Percentiles rank a stretch among this genome's conserved stretches.
Evolutionary conservation across 2,797 vertebrate genomes (phyloP).

Genomic region (Pseudochirops cupreus): DNA sequence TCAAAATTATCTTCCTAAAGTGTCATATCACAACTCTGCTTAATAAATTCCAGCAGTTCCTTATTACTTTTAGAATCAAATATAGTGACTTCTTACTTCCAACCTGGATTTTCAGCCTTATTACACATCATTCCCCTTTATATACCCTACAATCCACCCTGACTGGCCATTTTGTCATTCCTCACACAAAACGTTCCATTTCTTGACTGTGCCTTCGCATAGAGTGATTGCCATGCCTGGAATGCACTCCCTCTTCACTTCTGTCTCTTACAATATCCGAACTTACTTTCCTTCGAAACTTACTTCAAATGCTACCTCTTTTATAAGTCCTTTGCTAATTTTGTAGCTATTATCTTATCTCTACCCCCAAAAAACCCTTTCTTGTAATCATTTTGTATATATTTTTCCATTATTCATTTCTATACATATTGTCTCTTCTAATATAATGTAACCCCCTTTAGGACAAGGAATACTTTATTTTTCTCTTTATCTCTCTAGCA

Average conservation of each 20-base stretch:
- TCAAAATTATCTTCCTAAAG: neutral
- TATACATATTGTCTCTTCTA: neutral
- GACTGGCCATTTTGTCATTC: neutral
- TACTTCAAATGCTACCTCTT: neutral
- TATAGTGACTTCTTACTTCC: neutral
- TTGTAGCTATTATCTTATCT: neutral
- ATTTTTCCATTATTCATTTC: neutral
- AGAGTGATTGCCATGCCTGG: neutral
- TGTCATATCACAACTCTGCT: neutral
- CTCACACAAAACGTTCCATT: neutral
- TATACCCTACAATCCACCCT: neutral
- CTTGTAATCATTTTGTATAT: neutral
- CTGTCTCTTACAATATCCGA: neutral
- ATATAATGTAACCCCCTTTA: neutral
- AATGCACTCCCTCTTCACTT: neutral
- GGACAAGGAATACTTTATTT: neutral
- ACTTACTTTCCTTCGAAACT: neutral
- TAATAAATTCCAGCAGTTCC: neutral
- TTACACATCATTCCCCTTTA: neutral
- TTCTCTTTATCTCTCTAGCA: neutral
- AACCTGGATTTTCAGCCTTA: neutral
- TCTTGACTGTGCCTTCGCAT: neutral
- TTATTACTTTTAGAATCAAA: neutral
- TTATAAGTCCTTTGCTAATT: neutral
- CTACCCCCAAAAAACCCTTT: neutral